phyloP scores from a whole-genome alignment of 2,888 invertebrate species.

The Aphodius granarius region DNA sequence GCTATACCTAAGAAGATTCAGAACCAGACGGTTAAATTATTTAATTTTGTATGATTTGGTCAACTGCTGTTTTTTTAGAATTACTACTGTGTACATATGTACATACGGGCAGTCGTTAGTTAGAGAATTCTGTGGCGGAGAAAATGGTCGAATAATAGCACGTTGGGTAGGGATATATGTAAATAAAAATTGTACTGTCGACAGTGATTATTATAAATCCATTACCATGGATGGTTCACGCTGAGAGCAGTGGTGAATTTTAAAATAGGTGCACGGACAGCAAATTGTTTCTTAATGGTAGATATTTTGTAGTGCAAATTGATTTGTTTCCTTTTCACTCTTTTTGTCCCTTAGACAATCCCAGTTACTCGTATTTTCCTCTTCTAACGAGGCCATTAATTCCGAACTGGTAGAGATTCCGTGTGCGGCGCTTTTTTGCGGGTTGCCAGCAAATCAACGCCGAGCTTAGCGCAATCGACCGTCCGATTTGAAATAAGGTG shows the following conservation, averaged over 20 bases:
- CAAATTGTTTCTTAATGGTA: constrained; percentile 13
- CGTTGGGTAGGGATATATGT: not conserved
- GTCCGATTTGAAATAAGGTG: constrained; percentile 10
- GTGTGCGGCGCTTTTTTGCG: constrained; percentile 8
- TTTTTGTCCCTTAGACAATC: constrained; percentile 16
- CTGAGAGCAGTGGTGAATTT: not conserved
- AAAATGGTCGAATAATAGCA: not conserved
- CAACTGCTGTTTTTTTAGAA: not conserved
- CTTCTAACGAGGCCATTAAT: constrained; percentile 26
- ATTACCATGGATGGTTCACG: not conserved
- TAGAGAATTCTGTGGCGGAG: not conserved
- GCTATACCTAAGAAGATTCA: too few species aligned
- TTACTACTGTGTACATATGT: not conserved
- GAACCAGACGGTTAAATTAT: too few species aligned
- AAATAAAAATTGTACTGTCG: constrained; percentile 9
- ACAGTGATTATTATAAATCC: constrained; percentile 11
- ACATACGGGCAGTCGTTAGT: too few species aligned
- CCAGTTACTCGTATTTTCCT: constrained; percentile 20
- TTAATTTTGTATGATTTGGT: too few species aligned
- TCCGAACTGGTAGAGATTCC: constrained; percentile 17
- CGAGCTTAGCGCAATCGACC: not conserved
- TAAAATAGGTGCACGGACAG: constrained; percentile 1
- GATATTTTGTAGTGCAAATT: constrained; percentile 15
- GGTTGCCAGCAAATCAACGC: not conserved
- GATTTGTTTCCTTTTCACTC: constrained; percentile 12